Evolutionary conservation across 2,888 invertebrate species (phyloP).

Genomic region (Troides oblongomaculatus): DNA sequence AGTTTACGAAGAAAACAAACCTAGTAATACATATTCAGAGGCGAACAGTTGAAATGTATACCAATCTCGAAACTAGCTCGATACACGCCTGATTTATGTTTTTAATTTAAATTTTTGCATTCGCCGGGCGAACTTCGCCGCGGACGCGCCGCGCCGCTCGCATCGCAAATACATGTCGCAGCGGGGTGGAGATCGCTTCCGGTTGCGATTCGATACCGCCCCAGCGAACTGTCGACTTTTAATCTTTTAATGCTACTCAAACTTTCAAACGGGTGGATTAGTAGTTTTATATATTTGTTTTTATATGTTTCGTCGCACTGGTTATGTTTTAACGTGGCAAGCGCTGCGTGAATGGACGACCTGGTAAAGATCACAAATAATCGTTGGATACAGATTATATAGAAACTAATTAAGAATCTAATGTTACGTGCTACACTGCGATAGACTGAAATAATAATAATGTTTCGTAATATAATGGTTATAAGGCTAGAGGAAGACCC

Average conservation of each 20-base stretch:
- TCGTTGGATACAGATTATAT: too few relatives aligned
- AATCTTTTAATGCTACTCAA: slow-evolving; percentile 79
- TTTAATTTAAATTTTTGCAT: slow-evolving; percentile 82
- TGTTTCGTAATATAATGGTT: too few relatives aligned
- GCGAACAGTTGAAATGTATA: slow-evolving; percentile 69
- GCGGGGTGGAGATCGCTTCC: slow-evolving; percentile 67
- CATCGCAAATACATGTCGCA: slow-evolving; percentile 76
- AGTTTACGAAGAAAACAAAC: slow-evolving; percentile 42
- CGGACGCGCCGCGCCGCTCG: slow-evolving; percentile 76
- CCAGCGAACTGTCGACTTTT: slow-evolving; percentile 74
- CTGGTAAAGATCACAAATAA: too few relatives aligned
- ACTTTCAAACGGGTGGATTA: slow-evolving; percentile 55
- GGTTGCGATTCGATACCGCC: slow-evolving; percentile 71
- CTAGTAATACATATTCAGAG: slow-evolving; percentile 52
- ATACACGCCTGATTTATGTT: slow-evolving; percentile 80
- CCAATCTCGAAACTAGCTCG: slow-evolving; percentile 77
- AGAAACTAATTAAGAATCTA: too few relatives aligned
- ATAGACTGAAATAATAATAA: too few relatives aligned
- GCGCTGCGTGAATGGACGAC: too few relatives aligned
- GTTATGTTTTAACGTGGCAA: too few relatives aligned
- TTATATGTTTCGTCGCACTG: not conserved
- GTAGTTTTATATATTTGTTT: slow-evolving; percentile 33
- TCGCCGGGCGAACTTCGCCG: slow-evolving; percentile 73
- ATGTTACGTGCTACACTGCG: too few relatives aligned
- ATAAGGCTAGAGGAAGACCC: too few relatives aligned